phyloP scores from a whole-genome alignment of 2,113 vertebrate species.

The Cacatua alba region DNA sequence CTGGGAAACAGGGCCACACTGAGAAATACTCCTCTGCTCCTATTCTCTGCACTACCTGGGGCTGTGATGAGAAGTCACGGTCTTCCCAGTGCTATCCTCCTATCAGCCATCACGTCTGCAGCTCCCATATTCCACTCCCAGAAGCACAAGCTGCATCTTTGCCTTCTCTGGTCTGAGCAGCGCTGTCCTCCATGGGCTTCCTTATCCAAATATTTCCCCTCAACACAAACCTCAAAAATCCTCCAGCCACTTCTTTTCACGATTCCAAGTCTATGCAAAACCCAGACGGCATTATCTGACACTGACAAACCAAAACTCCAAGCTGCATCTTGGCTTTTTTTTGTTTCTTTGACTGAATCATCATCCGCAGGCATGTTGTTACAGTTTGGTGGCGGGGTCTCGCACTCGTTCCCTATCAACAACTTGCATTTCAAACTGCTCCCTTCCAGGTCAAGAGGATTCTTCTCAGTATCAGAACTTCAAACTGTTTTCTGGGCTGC shows the following conservation, averaged over 20 bases:
- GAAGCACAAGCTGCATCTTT: not conserved
- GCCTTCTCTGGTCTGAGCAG: not conserved
- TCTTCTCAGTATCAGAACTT: not conserved
- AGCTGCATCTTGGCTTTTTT: not conserved
- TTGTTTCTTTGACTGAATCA: not conserved
- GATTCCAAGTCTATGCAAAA: constrained; percentile 1
- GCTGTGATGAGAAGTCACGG: not conserved
- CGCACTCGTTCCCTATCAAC: not conserved
- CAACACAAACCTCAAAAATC: not conserved
- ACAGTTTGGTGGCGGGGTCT: not conserved
- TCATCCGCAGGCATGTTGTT: not conserved
- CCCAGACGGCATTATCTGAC: not conserved
- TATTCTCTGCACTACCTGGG: not conserved
- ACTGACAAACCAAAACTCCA: not conserved
- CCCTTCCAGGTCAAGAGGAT: not conserved
- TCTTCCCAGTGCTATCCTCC: not conserved
- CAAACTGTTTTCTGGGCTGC: not conserved
- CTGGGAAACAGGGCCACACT: not conserved
- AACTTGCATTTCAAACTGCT: not conserved
- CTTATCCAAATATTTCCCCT: not conserved
- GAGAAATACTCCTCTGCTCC: not conserved
- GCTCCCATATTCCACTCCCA: not conserved
- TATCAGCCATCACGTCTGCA: not conserved
- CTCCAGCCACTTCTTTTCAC: not conserved
- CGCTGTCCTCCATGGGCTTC: not conserved